Evolutionary conservation across 2,113 vertebrate genomes (phyloP).

Genomic region (Channa maculata): DNA sequence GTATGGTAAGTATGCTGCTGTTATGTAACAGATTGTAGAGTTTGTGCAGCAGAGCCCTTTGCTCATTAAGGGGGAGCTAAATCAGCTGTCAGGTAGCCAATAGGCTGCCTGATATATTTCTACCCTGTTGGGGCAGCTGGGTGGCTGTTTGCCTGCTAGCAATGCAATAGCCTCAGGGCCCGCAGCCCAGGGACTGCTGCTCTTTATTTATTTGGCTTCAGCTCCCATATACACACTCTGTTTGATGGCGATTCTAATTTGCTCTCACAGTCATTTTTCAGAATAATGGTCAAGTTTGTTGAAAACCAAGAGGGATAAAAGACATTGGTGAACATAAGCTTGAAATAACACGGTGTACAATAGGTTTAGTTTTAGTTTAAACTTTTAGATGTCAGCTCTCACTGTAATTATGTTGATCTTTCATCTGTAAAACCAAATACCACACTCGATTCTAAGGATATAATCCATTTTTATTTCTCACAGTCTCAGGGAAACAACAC

Average conservation of each 20-base stretch:
- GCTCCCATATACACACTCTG: slow-evolving; percentile 39
- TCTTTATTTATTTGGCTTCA: slow-evolving; percentile 65
- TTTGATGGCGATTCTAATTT: slow-evolving; percentile 35
- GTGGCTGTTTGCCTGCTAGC: slow-evolving; percentile 74
- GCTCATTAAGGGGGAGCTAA: slow-evolving; percentile 68
- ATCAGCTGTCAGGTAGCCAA: slow-evolving; percentile 75
- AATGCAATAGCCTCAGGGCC: slow-evolving; percentile 67
- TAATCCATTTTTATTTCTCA: slow-evolving; percentile 8
- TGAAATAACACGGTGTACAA: no score
- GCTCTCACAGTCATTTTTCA: slow-evolving; percentile 23
- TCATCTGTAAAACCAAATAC: not conserved
- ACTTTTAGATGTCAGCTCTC: not conserved
- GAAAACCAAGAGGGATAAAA: not conserved
- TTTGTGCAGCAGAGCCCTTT: slow-evolving; percentile 47
- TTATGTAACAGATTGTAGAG: slow-evolving; percentile 63
- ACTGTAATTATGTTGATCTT: not conserved
- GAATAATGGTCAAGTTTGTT: slow-evolving; percentile 24
- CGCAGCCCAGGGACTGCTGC: slow-evolving; percentile 57
- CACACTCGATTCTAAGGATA: not conserved
- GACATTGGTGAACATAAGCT: no score
- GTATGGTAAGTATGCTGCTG: slow-evolving; percentile 36
- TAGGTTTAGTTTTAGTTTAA: no score
- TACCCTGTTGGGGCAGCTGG: slow-evolving; percentile 61
- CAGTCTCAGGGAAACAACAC: slow-evolving; percentile 11
- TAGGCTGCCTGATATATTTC: slow-evolving; percentile 61